phyloP scores from a whole-genome alignment of 64 coral and sea anemone species.

The Astreopora myriophthalma region DNA sequence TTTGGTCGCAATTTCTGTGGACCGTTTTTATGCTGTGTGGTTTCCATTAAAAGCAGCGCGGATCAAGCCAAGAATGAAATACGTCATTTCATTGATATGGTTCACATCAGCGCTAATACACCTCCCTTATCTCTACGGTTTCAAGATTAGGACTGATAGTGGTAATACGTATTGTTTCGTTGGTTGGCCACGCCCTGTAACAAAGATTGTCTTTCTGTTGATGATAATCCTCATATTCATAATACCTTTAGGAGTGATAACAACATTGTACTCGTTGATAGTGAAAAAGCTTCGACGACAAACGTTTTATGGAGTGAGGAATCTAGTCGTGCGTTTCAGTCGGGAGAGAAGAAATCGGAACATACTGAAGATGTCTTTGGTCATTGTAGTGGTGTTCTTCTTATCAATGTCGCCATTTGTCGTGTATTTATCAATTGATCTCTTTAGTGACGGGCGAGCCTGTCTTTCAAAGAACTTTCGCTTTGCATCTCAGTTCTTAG shows the following conservation, averaged over 20 bases:
- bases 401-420: constrained; percentile 25
- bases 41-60: constrained; percentile 25
- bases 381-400: constrained; percentile 4
- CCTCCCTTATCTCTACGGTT: constrained; percentile 14
- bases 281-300: not conserved
- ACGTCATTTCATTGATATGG: constrained; percentile 4
- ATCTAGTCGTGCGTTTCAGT: constrained; percentile 4
- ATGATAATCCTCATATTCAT: constrained; percentile 3
- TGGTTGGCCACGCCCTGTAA: not conserved
- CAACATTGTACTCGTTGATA: not conserved
- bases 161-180: constrained; percentile 19
- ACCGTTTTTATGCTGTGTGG: constrained; percentile 61
- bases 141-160: not conserved
- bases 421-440: not conserved
- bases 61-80: constrained; percentile 22
- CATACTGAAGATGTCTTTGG: constrained; percentile 12
- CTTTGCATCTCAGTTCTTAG: constrained; percentile 15
- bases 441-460: not conserved
- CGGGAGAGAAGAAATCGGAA: constrained; percentile 14
- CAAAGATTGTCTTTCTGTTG: constrained; percentile 21
- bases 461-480: constrained; percentile 30
- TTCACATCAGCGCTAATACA: not conserved
- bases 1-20: constrained; percentile 32
- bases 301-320: not conserved
- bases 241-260: not conserved